Evolutionary conservation across 2,113 vertebrate genomes (phyloP).

Genomic region (Panthera tigris): DNA sequence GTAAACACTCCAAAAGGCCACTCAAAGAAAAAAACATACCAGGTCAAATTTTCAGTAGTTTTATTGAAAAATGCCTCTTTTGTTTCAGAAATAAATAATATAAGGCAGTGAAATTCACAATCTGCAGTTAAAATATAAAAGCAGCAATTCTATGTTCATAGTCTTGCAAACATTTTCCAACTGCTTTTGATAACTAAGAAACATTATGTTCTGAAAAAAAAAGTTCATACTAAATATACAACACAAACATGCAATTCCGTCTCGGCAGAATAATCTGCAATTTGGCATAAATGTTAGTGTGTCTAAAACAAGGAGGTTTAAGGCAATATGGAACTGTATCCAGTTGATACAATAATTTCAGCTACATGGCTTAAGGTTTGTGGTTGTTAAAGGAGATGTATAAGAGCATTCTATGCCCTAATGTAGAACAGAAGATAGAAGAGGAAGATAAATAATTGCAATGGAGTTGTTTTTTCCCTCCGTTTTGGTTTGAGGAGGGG

Average conservation of each 20-base stretch:
- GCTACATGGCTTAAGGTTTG: conserved; percentile 84
- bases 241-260: conserved; percentile 98
- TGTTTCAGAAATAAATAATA: conserved; percentile 99
- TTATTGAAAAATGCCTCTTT: conserved; percentile 99
- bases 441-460: conserved; percentile 75
- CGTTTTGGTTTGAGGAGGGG: conserved; percentile 60
- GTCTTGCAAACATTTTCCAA: conserved; percentile 96
- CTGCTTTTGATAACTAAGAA: conserved; percentile 93
- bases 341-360: conserved; percentile 84
- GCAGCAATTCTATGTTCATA: conserved; percentile 95
- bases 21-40: conserved; percentile 68
- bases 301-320: conserved; percentile 89
- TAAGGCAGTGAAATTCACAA: conserved; percentile 99
- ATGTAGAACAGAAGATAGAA: conserved; percentile 80
- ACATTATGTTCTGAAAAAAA: conserved; percentile 93
- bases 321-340: conserved; percentile 87
- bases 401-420: conserved; percentile 82
- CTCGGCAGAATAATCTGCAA: conserved; percentile 93
- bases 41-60: conserved; percentile 97
- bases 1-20: conserved; percentile 33
- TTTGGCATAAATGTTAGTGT: conserved; percentile 92
- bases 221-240: conserved; percentile 97
- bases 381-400: conserved; percentile 84
- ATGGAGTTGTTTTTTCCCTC: conserved; percentile 65
- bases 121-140: conserved; percentile 97